Evolutionary conservation across 2,113 vertebrate species (phyloP).

Genomic region (Ammodytes marinus): DNA sequence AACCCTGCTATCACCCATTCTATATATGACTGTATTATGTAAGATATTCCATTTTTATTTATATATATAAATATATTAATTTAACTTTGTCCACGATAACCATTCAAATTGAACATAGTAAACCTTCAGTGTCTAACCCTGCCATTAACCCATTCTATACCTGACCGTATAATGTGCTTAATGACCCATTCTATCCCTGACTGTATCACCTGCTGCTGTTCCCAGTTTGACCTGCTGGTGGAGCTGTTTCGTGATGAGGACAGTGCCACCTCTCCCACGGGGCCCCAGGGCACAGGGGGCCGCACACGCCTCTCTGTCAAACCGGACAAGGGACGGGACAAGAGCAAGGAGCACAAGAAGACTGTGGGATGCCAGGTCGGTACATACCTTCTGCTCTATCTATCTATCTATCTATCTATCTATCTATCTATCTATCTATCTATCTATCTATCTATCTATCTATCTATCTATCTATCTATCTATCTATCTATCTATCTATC

Average conservation of each 20-base stretch:
- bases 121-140: background rate
- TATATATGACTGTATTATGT: constrained; percentile 38
- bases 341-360: constrained; percentile 96
- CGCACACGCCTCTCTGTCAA: constrained; percentile 89
- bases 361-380: constrained; percentile 96
- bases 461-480: no score
- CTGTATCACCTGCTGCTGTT: constrained; percentile 43
- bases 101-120: no score
- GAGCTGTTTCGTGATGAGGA: constrained; percentile 95
- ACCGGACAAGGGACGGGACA: constrained; percentile 88
- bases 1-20: background rate
- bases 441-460: no score
- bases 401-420: no score
- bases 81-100: no score
- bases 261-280: constrained; percentile 87
- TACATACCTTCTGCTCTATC: no score
- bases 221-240: constrained; percentile 93
- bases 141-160: constrained; percentile 1
- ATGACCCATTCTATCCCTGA: constrained; percentile 25
- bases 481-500: no score
- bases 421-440: no score
- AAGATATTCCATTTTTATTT: no score
- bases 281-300: constrained; percentile 83
- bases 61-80: no score
- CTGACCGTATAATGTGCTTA: constrained; percentile 45